Evolutionary conservation across 2,797 vertebrate species (phyloP), one percentile per base, ranked within the genome.

Genomic region (Crotalus adamanteus): DNA sequence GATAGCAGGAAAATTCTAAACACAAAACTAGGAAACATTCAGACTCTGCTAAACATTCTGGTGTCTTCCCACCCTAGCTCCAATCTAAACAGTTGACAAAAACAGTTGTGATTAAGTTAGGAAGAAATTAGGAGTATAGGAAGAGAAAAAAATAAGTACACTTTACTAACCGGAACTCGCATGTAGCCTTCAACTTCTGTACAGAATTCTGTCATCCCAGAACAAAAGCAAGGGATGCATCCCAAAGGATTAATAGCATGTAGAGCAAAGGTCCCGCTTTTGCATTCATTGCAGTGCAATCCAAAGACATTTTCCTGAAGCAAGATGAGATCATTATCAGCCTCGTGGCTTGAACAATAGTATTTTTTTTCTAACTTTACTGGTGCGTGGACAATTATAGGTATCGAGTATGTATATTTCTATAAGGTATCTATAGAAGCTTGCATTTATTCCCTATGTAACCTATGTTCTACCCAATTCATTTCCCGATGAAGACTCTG

Each of bases 181-280:
- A 97, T 95, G 0, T 99, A 96, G 2, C 98, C 98, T 89, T 98
- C 97, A n/a, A 97, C 93, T 95, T 99, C 99, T 0, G 97, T 98
- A 93, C 99, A 99, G 90, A 96, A 93, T 0, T 90, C 91, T 0
- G 98, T 98, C 37, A 98, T 95, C 26, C 99, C 98, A 0, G 98
- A 99, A 95, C 99, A 99, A 97, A 98, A 99, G 94, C 99, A 99
- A 0, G 94, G 96, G 13, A 96, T 98, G 95, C 99, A 99, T 1
- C 99, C 99, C 0, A 96, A 91, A 0, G 98, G 96, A 91, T 98
- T 97, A 6, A 95, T 93, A 0, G 92, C 60, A 0, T 93, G 97
- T 25, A 99, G 97, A 89, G 97, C 98, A 7, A 98, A 99, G 47
- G 98, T 97, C 51, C 99, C 99, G 0, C 91, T 94, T 57, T 97